phyloP scores from a whole-genome alignment of 1,140 invertebrate genomes.

The Lasioglossum baleicum region DNA sequence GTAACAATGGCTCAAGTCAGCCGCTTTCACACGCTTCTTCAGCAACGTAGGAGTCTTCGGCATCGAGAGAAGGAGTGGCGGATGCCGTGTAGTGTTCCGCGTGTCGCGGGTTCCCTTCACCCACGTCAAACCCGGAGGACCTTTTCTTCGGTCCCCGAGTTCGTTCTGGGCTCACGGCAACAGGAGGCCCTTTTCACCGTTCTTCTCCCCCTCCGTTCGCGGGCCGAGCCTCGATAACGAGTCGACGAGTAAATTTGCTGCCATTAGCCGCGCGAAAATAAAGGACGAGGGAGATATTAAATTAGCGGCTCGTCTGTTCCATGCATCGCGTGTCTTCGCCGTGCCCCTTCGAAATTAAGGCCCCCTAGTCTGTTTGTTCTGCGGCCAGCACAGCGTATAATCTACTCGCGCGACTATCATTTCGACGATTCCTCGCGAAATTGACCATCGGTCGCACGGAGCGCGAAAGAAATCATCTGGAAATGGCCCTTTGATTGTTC shows the following conservation, averaged over 20 bases:
- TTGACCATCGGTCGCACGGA: background rate
- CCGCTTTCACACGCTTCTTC: slow-evolving; percentile 7
- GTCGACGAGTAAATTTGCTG: slow-evolving; percentile 76
- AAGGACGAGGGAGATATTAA: slow-evolving; percentile 73
- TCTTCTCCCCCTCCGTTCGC: background rate
- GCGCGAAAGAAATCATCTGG: too few relatives aligned
- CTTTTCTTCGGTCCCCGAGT: background rate
- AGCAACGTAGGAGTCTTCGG: background rate
- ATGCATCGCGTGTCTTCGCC: slow-evolving; percentile 32
- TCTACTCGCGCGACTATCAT: background rate
- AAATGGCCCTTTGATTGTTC: too few relatives aligned
- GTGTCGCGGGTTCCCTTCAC: background rate
- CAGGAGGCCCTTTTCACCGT: slow-evolving; percentile 1
- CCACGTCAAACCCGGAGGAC: background rate
- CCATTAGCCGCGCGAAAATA: slow-evolving; percentile 77
- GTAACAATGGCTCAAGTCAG: background rate
- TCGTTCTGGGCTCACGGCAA: too few relatives aligned
- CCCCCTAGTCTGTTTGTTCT: background rate
- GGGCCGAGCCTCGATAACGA: slow-evolving; percentile 70
- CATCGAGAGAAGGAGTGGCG: background rate
- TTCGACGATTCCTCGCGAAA: background rate
- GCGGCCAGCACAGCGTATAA: background rate
- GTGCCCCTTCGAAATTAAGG: slow-evolving; percentile 15
- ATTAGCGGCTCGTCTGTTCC: slow-evolving; percentile 62
- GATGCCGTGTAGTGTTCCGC: background rate